Evolutionary conservation across 2,797 vertebrate species (phyloP), one percentile per base, ranked within the genome.

Genomic region (Danio aesculapii): DNA sequence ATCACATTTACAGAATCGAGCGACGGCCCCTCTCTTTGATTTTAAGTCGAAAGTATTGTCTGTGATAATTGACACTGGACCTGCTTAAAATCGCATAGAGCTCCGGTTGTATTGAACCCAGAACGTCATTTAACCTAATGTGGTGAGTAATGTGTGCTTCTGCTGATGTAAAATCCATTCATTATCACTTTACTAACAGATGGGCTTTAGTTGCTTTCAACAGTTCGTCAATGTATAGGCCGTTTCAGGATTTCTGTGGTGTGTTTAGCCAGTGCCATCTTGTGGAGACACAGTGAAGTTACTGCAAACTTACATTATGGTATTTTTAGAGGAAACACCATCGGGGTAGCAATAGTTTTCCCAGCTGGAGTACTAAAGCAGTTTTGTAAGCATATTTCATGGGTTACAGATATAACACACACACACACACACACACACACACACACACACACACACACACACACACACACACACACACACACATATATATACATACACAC

Each of bases 131-230:
- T 58, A 57, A 44, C 12, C 41, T 19, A 72, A 57, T 58, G 14
- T 68, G 63, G 39, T 44, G 30, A 57, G 52, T 57, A 55, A 72
- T 72, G 70, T 57, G 39, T 58, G 53, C 44, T 46, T 64, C 3
- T 57, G 39, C 4, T 72, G 53, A 57, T 44, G 19, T 72, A 72
- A 72, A 72, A 72, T 57, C 52, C 39, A 57, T 58, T 57, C 69
- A 72, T 44, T 58, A 58, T 14, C n/a, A 13, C 41, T 72, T 44
- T 44, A 72, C 70, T 14, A 58, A 14, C 41, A 46, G 53, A 41
- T 58, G 70, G 53, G 14, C 19, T 72, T 72, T 58, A 57, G 53
- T 58, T 46, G n/a, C 44, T 72, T 58, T 44, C 17, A 44, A 39
- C 17, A 72, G 53, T 72, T 11, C n/a, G 46, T 72, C 70, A 72